Percentiles rank a stretch among this genome's conserved stretches.
Evolutionary conservation across 2,113 vertebrate species (phyloP).

Genomic region (Eonycteris spelaea): DNA sequence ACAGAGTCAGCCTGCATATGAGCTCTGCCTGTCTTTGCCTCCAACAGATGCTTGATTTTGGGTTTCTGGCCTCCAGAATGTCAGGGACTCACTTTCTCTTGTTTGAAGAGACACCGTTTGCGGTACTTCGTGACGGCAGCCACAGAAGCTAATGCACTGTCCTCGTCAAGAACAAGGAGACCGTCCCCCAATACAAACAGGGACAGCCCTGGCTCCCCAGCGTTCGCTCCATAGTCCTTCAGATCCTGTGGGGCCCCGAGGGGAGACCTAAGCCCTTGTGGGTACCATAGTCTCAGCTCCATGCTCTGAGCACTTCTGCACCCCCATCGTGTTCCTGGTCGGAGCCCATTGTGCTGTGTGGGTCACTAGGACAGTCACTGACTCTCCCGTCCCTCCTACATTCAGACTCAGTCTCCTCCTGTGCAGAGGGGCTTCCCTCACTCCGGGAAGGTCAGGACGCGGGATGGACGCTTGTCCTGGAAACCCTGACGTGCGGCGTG

Average conservation of each 20-base stretch:
- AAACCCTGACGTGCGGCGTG: background rate
- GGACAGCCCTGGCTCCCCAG: background rate
- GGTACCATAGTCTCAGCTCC: background rate
- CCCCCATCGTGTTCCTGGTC: background rate
- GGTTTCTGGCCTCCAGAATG: background rate
- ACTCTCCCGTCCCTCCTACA: background rate
- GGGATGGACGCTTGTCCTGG: background rate
- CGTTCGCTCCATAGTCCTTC: too few species aligned
- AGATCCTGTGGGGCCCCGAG: background rate
- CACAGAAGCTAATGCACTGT: background rate
- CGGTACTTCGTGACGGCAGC: background rate
- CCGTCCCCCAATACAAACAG: background rate
- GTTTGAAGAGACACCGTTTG: background rate
- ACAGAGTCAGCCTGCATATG: too few species aligned
- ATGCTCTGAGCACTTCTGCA: too few species aligned
- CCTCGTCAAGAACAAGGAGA: background rate
- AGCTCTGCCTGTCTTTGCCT: too few species aligned
- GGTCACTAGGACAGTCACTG: background rate
- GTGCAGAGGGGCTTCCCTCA: background rate
- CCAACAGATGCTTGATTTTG: background rate
- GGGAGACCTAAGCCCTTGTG: background rate
- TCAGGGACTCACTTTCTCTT: background rate
- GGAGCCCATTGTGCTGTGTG: background rate
- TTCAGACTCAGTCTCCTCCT: background rate
- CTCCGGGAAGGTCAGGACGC: too few species aligned